Base-by-base conservation (phyloP, 2,797 vertebrate species). In the Gastrophryne carolinensis region DNA sequence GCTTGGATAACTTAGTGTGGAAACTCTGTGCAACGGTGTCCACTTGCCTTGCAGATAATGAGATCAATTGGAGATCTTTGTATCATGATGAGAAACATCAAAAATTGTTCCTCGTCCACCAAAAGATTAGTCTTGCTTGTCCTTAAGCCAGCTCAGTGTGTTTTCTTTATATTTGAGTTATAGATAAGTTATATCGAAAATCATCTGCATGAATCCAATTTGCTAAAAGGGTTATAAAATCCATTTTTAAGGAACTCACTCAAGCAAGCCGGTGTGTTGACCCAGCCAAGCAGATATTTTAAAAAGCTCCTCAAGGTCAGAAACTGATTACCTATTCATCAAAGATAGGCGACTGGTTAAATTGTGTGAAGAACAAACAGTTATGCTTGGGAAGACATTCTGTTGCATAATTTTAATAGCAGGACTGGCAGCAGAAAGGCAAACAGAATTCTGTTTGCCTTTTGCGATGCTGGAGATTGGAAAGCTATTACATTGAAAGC, bases 391-490 rank as follows among this genome's bases (percentile, higher is more conserved):
- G 79, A 56, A 84, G 79, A 82, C 81, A 80, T 83, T 88, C 57
- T 57, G 50, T 17, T 75, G 84, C 84, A 83, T 85, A 81, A 84
- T 53, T 82, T 69, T 75, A 83, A 49, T 76, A 34, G 71, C 72
- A 85, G 79, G 81, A 81, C 74, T 79, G 65, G 21, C 30, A 68
- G 34, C 9, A 8, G 63, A 44, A 79, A 78, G 81, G 81, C 68
- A 86, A 83, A 84, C 30, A 67, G 77, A 85, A 81, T 85, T 77
- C 75, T 79, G 88, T 89, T 88, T 82, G 93, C 93, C 84, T 79
- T 86, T 90, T 74, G 89, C 80, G 69, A 82, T 72, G 75, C 90
- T 91, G 82, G 92, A 94, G 73, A 91, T 89, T 0, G 93, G 5
- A 86, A 81, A 91, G 86, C 86, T 86, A 82, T 92, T 79, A 67